phyloP scores from a whole-genome alignment of 2,797 vertebrate species.

The Cyclura pinguis region DNA sequence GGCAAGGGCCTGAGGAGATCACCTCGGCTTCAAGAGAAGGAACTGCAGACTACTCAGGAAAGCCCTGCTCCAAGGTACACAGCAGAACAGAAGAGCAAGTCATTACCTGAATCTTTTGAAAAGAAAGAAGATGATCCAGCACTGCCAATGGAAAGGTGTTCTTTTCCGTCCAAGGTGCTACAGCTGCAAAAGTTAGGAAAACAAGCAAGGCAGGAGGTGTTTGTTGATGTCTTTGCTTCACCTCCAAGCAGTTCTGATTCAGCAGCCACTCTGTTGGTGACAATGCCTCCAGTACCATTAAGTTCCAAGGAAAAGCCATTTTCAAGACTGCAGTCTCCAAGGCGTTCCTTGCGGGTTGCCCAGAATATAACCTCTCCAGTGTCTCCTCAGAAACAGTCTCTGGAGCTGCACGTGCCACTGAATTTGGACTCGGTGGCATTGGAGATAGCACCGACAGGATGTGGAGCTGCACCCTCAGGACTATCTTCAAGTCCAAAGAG shows the following conservation, averaged over 20 bases:
- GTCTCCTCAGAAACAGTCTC: neutral
- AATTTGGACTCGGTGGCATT: neutral
- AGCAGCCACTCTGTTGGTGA: neutral
- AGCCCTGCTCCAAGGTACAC: conserved; percentile 58
- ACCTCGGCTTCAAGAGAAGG: conserved; percentile 46
- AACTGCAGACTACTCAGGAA: conserved; percentile 56
- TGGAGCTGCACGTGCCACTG: neutral
- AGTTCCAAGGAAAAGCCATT: neutral
- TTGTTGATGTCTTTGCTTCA: conserved; percentile 20
- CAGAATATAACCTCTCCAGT: conserved; percentile 36
- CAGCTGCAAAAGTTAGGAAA: conserved; percentile 38
- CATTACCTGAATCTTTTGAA: conserved; percentile 73
- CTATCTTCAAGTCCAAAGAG: neutral
- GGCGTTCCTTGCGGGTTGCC: conserved; percentile 48
- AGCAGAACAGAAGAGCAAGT: conserved; percentile 63
- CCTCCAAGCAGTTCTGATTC: conserved; percentile 39
- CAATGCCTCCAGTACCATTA: neutral
- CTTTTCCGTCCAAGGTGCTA: conserved; percentile 75
- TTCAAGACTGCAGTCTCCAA: conserved; percentile 48
- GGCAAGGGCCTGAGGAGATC: conserved; percentile 61
- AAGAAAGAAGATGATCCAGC: conserved; percentile 57
- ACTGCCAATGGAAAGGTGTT: conserved; percentile 71
- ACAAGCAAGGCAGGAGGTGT: neutral
- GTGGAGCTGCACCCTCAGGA: conserved; percentile 5
- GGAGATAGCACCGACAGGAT: conserved; percentile 24